phyloP scores from a whole-genome alignment of 2,888 invertebrate genomes.

The Drosophila stalkeri region DNA sequence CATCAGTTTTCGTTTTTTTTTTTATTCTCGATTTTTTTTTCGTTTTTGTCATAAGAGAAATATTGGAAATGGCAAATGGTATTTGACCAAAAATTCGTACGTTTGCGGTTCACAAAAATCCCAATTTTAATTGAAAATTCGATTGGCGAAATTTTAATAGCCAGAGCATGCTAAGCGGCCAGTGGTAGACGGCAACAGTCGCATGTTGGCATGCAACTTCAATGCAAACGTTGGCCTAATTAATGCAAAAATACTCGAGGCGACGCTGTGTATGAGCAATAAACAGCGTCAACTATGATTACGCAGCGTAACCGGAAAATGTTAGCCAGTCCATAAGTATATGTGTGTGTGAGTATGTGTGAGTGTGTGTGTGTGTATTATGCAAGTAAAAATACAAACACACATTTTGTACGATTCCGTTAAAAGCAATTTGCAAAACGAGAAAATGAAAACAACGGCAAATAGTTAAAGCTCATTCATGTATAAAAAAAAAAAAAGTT shows the following conservation, averaged over 20 bases:
- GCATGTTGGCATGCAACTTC: constrained; percentile 58
- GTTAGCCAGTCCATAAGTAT: not conserved
- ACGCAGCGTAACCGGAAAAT: constrained; percentile 32
- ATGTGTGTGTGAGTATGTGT: not conserved
- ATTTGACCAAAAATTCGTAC: constrained; percentile 46
- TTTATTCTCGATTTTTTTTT: not conserved
- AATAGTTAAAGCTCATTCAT: not conserved
- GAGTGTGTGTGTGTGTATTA: not conserved
- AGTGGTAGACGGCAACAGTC: not conserved
- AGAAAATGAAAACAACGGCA: constrained; percentile 31
- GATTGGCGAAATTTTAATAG: constrained; percentile 63
- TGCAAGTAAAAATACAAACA: constrained; percentile 32
- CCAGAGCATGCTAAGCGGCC: constrained; percentile 19
- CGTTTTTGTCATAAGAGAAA: not conserved
- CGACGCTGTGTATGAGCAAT: constrained; percentile 67
- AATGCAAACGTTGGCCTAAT: constrained; percentile 57
- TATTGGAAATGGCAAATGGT: constrained; percentile 45
- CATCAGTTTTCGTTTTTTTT: not conserved
- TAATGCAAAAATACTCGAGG: constrained; percentile 59
- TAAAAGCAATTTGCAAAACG: constrained; percentile 30
- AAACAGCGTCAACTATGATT: constrained; percentile 19
- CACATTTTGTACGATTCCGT: constrained; percentile 56
- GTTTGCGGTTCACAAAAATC: constrained; percentile 57
- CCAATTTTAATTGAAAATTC: constrained; percentile 70
- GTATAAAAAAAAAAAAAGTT: not conserved